Evolutionary conservation across 1,140 invertebrate species (phyloP), one percentile per base, ranked within the genome.

Genomic region (Lucilia sericata): DNA sequence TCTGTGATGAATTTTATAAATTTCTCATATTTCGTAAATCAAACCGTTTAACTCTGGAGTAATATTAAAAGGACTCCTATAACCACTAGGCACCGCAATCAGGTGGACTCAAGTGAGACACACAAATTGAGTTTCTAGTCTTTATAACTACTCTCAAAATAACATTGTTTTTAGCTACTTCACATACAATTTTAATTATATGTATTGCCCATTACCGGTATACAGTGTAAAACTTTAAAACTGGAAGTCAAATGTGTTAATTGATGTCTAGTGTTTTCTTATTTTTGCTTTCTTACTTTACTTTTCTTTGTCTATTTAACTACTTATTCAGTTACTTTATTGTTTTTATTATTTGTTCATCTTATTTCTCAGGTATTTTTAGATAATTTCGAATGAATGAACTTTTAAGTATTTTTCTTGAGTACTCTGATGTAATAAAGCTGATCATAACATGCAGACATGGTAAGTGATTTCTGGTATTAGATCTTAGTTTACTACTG

Each of bases 171-270:
- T n/a, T n/a, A n/a, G n/a, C 25, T 30, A 30, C 25, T 30, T 30
- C 25, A 30, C 3, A 30, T 30, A 30, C 25, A 30, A 30, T 30
- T 30, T 1, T 30, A 30, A 30, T 2, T 30, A 30, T 30, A 30
- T 3, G 25, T 30, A 30, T 30, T 30, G 25, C 3, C 25, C 25
- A 30, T 30, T 30, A 30, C 3, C 3, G 25, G 1, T 30, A 2
- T 30, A 30, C 25, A 30, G 14, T 5, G n/a, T n/a, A 60, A 4
- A n/a, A 60, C 7, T 60, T 4, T 17, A 60, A 60, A 60, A 60
- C 55, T 60, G 55, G 55, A 60, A 60, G 55, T n/a, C n/a, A 17
- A 60, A 60, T 60, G 55, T n/a, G 55, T 60, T 60, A 60, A 60
- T 60, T 60, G 55, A 60, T n/a, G 42, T 42, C 42, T 42, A 8